A percentile compares a stretch with the other conserved stretches of the same genome.
Evolutionary conservation across 2,113 vertebrate species (phyloP).

Genomic region (Tenebrosternarchus preto): DNA sequence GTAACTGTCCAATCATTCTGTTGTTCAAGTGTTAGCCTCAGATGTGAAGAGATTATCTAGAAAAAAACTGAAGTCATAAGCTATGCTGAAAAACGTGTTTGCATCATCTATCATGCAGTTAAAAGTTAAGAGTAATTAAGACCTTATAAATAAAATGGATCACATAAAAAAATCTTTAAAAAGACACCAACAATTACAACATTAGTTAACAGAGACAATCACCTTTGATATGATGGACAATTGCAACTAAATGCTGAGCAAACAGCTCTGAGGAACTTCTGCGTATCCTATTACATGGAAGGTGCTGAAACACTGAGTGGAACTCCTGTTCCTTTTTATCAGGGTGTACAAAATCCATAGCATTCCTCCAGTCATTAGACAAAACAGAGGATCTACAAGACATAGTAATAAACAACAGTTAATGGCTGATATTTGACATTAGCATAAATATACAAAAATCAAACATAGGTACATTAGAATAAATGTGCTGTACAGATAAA

Average conservation of each 20-base stretch:
- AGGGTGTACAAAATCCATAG: conserved; percentile 85
- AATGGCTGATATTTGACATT: background rate
- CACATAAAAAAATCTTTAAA: conserved; percentile 6
- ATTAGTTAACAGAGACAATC: conserved; percentile 34
- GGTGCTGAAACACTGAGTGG: conserved; percentile 91
- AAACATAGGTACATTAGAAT: background rate
- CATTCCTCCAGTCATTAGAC: conserved; percentile 38
- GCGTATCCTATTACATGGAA: conserved; percentile 83
- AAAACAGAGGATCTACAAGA: conserved; percentile 51
- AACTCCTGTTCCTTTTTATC: conserved; percentile 93
- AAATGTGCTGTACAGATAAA: conserved; percentile 20
- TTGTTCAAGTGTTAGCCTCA: background rate
- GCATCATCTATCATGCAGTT: too few species aligned
- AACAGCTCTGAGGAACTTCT: conserved; percentile 91
- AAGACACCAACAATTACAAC: background rate
- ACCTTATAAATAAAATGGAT: background rate
- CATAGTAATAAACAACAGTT: conserved; percentile 8
- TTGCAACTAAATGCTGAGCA: conserved; percentile 95
- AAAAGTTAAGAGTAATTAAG: background rate
- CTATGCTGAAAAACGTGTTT: background rate
- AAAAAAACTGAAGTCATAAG: too few species aligned
- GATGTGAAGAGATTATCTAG: too few species aligned
- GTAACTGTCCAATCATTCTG: background rate
- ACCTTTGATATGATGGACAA: conserved; percentile 97
- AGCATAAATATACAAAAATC: background rate